Evolutionary conservation across 2,888 invertebrate species (phyloP).

Genomic region (Drosophila multiciliata): DNA sequence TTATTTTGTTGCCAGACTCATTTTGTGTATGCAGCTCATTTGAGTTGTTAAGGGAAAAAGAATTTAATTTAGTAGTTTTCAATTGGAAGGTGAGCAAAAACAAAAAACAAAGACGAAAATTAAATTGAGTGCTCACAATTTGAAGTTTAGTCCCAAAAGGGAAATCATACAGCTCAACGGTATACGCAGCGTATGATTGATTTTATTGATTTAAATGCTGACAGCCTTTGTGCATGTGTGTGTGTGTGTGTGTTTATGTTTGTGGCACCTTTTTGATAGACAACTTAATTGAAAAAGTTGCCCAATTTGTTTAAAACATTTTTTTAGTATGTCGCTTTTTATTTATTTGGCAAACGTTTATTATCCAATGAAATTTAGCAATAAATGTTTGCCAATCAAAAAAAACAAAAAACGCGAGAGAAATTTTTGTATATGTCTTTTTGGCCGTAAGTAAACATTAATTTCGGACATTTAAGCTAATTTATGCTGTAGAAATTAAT

Average conservation of each 20-base stretch:
- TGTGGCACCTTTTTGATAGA: slow-evolving; percentile 58
- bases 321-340: slow-evolving; percentile 11
- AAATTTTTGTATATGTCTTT: slow-evolving; percentile 19
- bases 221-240: background rate
- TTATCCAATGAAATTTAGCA: slow-evolving; percentile 52
- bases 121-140: slow-evolving; percentile 57
- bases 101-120: slow-evolving; percentile 41
- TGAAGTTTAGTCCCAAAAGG: slow-evolving; percentile 21
- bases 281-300: slow-evolving; percentile 76
- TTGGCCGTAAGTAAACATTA: slow-evolving; percentile 57
- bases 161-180: slow-evolving; percentile 18
- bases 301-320: slow-evolving; percentile 40
- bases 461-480: slow-evolving; percentile 62
- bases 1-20: background rate
- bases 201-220: slow-evolving; percentile 70
- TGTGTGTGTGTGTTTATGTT: slow-evolving; percentile 11
- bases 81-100: slow-evolving; percentile 40
- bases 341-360: slow-evolving; percentile 35
- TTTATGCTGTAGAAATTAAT: slow-evolving; percentile 73
- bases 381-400: slow-evolving; percentile 34
- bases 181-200: slow-evolving; percentile 66
- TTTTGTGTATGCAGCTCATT: slow-evolving; percentile 13
- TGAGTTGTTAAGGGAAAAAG: slow-evolving; percentile 24
- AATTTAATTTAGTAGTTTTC: slow-evolving; percentile 48
- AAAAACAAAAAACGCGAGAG: background rate